Evolutionary conservation across 2,113 vertebrate genomes (phyloP).

Genomic region (Eublepharis macularius): DNA sequence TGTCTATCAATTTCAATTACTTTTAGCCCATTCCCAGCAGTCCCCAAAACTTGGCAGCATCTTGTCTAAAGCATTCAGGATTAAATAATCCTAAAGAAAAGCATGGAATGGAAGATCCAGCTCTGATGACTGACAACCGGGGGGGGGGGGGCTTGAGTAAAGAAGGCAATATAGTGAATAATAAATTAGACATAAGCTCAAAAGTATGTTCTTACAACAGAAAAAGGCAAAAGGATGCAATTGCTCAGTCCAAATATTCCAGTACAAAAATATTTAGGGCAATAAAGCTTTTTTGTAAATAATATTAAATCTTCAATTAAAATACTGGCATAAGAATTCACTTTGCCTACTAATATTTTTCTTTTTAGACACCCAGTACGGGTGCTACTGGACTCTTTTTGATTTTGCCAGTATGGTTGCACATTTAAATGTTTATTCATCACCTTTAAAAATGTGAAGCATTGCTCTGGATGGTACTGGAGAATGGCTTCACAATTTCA

Average conservation of each 20-base stretch:
- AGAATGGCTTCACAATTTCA: too few relatives aligned
- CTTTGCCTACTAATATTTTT: not conserved
- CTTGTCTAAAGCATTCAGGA: slow-evolving; percentile 34
- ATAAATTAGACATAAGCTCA: not conserved
- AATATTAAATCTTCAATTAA: not conserved
- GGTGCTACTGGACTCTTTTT: too few relatives aligned
- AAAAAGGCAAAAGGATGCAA: not conserved
- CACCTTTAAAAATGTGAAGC: too few relatives aligned
- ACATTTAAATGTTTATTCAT: too few relatives aligned
- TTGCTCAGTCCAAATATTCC: not conserved
- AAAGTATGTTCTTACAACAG: not conserved
- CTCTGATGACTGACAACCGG: not conserved
- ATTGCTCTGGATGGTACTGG: too few relatives aligned
- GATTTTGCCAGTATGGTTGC: too few relatives aligned
- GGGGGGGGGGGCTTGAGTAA: not conserved
- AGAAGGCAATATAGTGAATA: not conserved
- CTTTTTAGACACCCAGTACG: not conserved
- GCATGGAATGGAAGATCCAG: slow-evolving; percentile 7
- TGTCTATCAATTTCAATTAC: slow-evolving; percentile 30
- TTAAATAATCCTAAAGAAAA: slow-evolving; percentile 1
- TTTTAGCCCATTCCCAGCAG: slow-evolving; percentile 25
- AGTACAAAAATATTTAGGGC: not conserved
- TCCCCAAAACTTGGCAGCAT: not conserved
- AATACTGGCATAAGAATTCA: not conserved
- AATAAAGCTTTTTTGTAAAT: not conserved